A percentile compares a stretch with the other conserved stretches of the same genome.
phyloP scores from a whole-genome alignment of 2,888 invertebrate genomes.

The Chesias legatella region DNA sequence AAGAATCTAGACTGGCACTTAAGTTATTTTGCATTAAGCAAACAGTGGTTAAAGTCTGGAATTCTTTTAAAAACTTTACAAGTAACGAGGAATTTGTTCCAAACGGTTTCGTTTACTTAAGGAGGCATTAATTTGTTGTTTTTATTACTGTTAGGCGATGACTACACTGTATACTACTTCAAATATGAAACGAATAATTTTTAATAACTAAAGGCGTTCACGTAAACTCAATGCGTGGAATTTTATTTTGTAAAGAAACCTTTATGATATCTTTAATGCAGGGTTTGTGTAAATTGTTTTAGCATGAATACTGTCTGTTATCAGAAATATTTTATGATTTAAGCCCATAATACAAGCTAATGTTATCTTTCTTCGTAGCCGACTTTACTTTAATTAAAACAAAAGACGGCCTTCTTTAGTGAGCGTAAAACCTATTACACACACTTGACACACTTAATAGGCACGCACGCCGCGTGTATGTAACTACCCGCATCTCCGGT shows the following conservation, averaged over 20 bases:
- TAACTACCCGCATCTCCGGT: constrained; percentile 33
- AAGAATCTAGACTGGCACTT: constrained; percentile 18
- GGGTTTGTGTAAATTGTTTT: too few relatives aligned
- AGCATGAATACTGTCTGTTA: too few relatives aligned
- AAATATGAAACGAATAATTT: too few relatives aligned
- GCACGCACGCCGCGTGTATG: constrained; percentile 40
- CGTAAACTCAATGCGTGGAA: too few relatives aligned
- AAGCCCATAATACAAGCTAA: too few relatives aligned
- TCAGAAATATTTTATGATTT: too few relatives aligned
- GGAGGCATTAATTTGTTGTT: constrained; percentile 9
- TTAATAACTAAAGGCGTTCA: too few relatives aligned
- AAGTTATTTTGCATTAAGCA: constrained; percentile 43
- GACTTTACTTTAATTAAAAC: constrained; percentile 15
- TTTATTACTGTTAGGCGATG: too few relatives aligned
- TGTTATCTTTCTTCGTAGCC: too few relatives aligned
- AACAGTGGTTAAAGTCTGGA: constrained; percentile 15
- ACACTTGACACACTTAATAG: constrained; percentile 32
- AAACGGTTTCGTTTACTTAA: constrained; percentile 27
- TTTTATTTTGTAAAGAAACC: too few relatives aligned
- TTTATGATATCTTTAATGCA: too few relatives aligned
- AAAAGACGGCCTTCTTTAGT: constrained; percentile 7
- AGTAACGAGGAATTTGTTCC: constrained; percentile 34
- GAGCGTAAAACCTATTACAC: constrained; percentile 17
- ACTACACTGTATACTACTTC: too few relatives aligned
- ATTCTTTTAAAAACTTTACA: constrained; percentile 37